These are phyloP conservation scores for Temnothorax curvispinosus DNA, from an alignment of 1,140 invertebrate genomes.

Conservation along the genomic window DNA sequence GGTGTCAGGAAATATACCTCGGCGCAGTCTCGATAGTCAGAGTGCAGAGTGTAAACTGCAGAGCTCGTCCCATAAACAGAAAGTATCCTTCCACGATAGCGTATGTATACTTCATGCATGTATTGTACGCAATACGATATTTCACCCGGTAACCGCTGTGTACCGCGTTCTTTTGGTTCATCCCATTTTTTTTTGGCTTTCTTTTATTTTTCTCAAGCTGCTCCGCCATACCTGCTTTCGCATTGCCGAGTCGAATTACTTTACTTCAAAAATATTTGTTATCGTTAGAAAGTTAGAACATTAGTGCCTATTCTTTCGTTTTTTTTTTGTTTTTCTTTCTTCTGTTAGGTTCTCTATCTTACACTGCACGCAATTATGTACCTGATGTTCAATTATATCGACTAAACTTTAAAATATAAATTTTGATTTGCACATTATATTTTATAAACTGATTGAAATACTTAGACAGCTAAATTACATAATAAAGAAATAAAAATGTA, in stretches of 20 bases:
- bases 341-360: not conserved
- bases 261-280: not conserved
- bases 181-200: constrained; percentile 2
- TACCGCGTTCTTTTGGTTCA: not conserved
- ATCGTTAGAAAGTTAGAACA: not conserved
- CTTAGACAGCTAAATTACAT: not conserved
- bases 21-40: constrained; percentile 62
- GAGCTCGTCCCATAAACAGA: constrained; percentile 58
- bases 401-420: not conserved
- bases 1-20: constrained; percentile 53
- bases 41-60: constrained; percentile 36
- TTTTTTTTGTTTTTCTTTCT: not conserved
- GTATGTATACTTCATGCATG: not conserved
- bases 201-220: not conserved
- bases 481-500: not conserved
- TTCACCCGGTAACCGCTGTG: constrained; percentile 37
- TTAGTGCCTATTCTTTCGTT: not conserved
- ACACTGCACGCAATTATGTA: not conserved
- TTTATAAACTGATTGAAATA: not conserved
- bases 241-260: constrained; percentile 42
- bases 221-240: constrained; percentile 8
- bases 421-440: not conserved
- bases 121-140: constrained; percentile 54
- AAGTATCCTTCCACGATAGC: not conserved
- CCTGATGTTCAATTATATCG: not conserved